phyloP scores from a whole-genome alignment of 2,888 invertebrate genomes.

The Brachypalpus laphriformis region DNA sequence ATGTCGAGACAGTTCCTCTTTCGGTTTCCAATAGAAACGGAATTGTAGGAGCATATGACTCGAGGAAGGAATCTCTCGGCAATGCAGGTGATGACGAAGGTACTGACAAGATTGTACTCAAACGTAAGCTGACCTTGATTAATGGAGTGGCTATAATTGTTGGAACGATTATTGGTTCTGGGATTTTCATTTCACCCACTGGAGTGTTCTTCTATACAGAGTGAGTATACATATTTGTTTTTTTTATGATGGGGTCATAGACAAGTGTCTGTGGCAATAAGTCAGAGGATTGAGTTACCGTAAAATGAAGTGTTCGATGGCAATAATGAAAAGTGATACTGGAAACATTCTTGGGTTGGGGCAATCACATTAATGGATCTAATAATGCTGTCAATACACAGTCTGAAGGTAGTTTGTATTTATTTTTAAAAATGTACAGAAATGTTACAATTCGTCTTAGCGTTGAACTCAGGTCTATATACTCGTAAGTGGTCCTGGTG shows the following conservation, averaged over 20 bases:
- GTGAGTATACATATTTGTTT: constrained; percentile 82
- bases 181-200: constrained; percentile 96
- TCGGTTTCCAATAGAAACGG: constrained; percentile 46
- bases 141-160: constrained; percentile 95
- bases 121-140: constrained; percentile 92
- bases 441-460: too few species aligned
- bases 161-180: constrained; percentile 95
- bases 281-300: constrained; percentile 18
- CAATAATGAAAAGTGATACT: background rate
- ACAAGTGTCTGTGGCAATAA: background rate
- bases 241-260: background rate
- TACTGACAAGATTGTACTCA: constrained; percentile 86
- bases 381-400: background rate
- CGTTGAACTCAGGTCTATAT: too few species aligned
- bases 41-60: background rate
- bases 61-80: constrained; percentile 34
- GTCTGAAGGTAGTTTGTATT: background rate
- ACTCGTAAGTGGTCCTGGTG: too few species aligned
- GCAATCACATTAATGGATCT: background rate
- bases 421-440: background rate
- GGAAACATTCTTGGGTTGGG: background rate
- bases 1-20: constrained; percentile 54
- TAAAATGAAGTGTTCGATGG: background rate
- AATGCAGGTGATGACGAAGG: constrained; percentile 53
- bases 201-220: constrained; percentile 87